These are phyloP conservation scores for Novumbra hubbsi DNA, from an alignment of 2,797 vertebrate species.

Conservation along the genomic window DNA sequence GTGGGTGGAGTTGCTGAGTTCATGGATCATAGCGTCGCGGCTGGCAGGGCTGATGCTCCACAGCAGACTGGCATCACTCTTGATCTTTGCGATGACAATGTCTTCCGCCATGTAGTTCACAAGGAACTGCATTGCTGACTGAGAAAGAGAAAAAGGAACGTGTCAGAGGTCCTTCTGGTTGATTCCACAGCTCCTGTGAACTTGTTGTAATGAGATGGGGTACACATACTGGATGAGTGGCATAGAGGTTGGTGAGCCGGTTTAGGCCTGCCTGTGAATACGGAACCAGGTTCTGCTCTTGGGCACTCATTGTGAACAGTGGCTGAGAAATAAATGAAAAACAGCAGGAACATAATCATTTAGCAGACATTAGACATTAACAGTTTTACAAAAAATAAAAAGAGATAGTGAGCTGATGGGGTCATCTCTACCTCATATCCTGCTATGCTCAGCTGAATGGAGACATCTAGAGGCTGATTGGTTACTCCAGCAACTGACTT, in stretches of 20 bases:
- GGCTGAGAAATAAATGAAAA: constrained; percentile 58
- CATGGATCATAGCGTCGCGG: constrained; percentile 58
- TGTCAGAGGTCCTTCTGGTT: not conserved
- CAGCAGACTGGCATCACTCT: constrained; percentile 72
- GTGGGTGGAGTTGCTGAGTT: constrained; percentile 65
- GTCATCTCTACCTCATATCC: constrained; percentile 67
- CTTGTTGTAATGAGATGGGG: not conserved
- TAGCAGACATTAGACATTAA: not conserved
- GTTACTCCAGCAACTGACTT: constrained; percentile 75
- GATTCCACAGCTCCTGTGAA: not conserved
- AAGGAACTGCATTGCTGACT: constrained; percentile 69
- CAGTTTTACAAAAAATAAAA: not conserved
- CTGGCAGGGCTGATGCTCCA: constrained; percentile 74
- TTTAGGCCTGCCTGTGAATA: constrained; percentile 64
- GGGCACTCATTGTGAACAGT: constrained; percentile 76
- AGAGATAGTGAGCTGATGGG: not conserved
- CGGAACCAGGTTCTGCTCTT: constrained; percentile 75
- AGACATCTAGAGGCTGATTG: constrained; percentile 72
- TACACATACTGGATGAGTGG: constrained; percentile 70
- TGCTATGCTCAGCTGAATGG: constrained; percentile 73
- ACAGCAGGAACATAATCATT: constrained; percentile 7
- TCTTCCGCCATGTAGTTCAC: constrained; percentile 71
- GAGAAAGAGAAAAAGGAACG: not conserved
- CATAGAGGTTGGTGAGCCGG: constrained; percentile 70
- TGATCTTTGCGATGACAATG: constrained; percentile 63